Evolutionary conservation across 2,888 invertebrate species (phyloP).

Genomic region (Nowickia ferox): DNA sequence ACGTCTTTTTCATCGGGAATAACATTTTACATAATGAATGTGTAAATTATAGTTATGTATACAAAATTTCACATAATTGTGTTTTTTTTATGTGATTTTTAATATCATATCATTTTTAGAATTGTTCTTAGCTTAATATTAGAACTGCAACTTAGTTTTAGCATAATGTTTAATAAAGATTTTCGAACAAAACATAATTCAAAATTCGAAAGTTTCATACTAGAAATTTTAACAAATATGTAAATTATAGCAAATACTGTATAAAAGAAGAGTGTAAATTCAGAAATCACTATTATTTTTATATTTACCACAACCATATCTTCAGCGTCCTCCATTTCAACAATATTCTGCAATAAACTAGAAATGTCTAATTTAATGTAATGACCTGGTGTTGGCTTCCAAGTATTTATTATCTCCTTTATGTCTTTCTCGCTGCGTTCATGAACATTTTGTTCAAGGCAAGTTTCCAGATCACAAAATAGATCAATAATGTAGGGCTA

Average conservation of each 20-base stretch:
- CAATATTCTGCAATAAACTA: slow-evolving; percentile 91
- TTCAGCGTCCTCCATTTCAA: slow-evolving; percentile 92
- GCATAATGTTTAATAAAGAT: background rate
- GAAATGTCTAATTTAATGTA: slow-evolving; percentile 92
- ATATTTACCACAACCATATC: slow-evolving; percentile 83
- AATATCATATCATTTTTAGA: background rate
- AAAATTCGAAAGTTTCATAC: background rate
- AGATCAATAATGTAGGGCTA: slow-evolving; percentile 96
- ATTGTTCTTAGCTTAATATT: slow-evolving; percentile 10
- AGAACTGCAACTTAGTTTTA: slow-evolving; percentile 2
- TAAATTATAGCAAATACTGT: background rate
- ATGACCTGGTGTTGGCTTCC: slow-evolving; percentile 91
- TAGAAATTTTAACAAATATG: background rate
- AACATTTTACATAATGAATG: slow-evolving; percentile 11
- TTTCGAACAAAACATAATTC: background rate
- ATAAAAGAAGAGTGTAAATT: background rate
- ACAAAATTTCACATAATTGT: background rate
- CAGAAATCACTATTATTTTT: slow-evolving; percentile 11
- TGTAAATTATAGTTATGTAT: slow-evolving; percentile 3
- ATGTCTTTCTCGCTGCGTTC: slow-evolving; percentile 91
- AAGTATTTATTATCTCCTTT: slow-evolving; percentile 87
- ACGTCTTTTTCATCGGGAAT: slow-evolving; percentile 16
- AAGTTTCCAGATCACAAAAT: slow-evolving; percentile 90
- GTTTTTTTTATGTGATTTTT: background rate
- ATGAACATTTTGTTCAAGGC: slow-evolving; percentile 93